These are phyloP conservation scores for Pollimyrus isidori DNA, from an alignment of 2,113 vertebrate species.

Conservation along the genomic window DNA sequence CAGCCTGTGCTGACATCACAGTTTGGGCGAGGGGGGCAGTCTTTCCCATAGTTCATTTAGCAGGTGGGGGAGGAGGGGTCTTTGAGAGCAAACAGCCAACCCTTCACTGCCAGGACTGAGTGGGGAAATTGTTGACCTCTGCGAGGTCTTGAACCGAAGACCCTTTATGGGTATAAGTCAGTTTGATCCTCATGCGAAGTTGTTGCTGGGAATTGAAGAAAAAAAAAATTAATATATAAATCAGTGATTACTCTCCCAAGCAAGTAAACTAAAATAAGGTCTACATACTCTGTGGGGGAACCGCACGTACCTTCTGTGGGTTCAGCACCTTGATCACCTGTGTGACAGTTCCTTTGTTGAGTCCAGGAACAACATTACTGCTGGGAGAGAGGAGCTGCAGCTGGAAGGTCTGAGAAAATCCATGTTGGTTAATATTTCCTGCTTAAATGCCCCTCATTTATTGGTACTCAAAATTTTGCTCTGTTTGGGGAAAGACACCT, in stretches of 20 bases:
- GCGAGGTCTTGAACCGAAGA: conserved; percentile 94
- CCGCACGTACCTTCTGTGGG: conserved; percentile 87
- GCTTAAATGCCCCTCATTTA: not conserved
- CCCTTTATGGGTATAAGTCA: conserved; percentile 97
- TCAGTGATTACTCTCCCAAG: not conserved
- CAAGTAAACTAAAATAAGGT: conserved; percentile 15
- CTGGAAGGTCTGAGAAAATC: conserved; percentile 83
- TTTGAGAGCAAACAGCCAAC: conserved; percentile 62
- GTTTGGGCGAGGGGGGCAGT: conserved; percentile 33
- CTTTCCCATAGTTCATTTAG: conserved; percentile 89
- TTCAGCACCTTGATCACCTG: conserved; percentile 99
- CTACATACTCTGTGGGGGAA: not conserved
- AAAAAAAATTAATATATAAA: conserved; percentile 4
- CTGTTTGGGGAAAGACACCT: not conserved
- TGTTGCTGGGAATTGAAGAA: conserved; percentile 72
- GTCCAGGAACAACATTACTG: conserved; percentile 90
- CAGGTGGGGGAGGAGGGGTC: conserved; percentile 43
- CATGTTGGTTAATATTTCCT: not conserved
- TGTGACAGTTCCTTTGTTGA: conserved; percentile 92
- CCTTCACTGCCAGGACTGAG: conserved; percentile 97
- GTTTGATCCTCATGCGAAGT: conserved; percentile 97
- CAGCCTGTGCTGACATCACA: conserved; percentile 56
- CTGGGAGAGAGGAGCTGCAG: conserved; percentile 98
- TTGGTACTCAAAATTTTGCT: not conserved
- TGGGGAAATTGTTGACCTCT: conserved; percentile 97